Evolutionary conservation across 2,888 invertebrate genomes (phyloP).

Genomic region (Gymnosoma rotundatum): DNA sequence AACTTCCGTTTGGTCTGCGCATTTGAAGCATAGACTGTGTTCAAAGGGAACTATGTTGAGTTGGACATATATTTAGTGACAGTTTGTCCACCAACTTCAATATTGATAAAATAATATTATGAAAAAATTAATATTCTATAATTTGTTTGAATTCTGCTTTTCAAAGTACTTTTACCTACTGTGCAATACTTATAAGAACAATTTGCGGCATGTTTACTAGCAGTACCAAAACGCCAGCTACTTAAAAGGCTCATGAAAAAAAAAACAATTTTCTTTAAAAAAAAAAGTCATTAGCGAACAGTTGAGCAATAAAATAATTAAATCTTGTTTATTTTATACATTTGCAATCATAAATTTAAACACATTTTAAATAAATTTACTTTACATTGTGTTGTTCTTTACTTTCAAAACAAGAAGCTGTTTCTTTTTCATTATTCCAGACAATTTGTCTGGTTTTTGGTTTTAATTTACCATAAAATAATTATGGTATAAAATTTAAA

Average conservation of each 20-base stretch:
- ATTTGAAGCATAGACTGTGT: no score
- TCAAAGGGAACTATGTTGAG: no score
- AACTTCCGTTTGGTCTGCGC: no score
- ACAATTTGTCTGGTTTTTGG: slow-evolving; percentile 65
- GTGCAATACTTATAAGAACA: slow-evolving; percentile 42
- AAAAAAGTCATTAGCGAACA: slow-evolving; percentile 45
- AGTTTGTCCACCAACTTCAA: no score
- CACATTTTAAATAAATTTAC: slow-evolving; percentile 11
- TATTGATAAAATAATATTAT: no score
- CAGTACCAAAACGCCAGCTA: slow-evolving; percentile 2
- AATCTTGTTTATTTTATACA: slow-evolving; percentile 1
- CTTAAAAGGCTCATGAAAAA: background rate
- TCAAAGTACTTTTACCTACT: background rate
- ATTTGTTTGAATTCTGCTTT: background rate
- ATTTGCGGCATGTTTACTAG: slow-evolving; percentile 71
- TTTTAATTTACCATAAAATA: slow-evolving; percentile 37
- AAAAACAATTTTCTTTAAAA: slow-evolving; percentile 8
- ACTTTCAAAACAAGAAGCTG: background rate
- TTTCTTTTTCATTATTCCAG: slow-evolving; percentile 40
- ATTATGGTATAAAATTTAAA: no score
- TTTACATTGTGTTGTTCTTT: slow-evolving; percentile 44
- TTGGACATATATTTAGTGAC: no score
- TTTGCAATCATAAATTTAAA: slow-evolving; percentile 3
- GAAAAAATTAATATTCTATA: no score
- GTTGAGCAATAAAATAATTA: slow-evolving; percentile 42